phyloP scores from a whole-genome alignment of 2,113 vertebrate species.

The Platichthys flesus region DNA sequence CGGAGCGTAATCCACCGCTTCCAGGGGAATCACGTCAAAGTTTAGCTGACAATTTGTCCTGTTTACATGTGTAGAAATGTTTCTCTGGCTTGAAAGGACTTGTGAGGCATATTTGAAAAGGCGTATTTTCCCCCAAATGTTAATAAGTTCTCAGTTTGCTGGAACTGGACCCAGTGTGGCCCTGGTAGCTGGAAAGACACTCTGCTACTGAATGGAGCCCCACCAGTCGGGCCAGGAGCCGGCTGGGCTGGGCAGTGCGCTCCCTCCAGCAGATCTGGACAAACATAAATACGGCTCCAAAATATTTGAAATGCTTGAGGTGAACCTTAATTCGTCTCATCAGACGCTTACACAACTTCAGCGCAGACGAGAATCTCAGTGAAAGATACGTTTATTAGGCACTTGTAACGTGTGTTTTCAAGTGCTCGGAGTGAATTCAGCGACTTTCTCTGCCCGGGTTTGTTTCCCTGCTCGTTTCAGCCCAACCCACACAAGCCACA shows the following conservation, averaged over 20 bases:
- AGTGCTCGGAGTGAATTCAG: constrained; percentile 43
- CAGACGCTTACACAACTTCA: constrained; percentile 57
- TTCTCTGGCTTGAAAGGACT: constrained; percentile 69
- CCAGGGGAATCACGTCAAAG: constrained; percentile 78
- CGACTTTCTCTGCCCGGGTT: constrained; percentile 46
- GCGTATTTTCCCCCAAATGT: constrained; percentile 68
- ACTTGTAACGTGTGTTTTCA: constrained; percentile 61
- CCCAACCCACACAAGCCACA: constrained; percentile 71
- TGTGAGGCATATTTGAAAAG: constrained; percentile 72
- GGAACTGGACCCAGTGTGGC: constrained; percentile 65
- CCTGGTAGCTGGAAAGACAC: constrained; percentile 72
- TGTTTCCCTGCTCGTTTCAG: constrained; percentile 59
- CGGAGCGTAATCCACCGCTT: constrained; percentile 74
- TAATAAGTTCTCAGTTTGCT: constrained; percentile 75
- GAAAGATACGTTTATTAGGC: constrained; percentile 57
- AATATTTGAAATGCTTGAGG: constrained; percentile 70
- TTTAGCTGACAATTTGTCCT: constrained; percentile 77
- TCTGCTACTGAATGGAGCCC: constrained; percentile 69
- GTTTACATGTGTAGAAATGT: constrained; percentile 77
- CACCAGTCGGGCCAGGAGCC: constrained; percentile 50
- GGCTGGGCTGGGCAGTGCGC: constrained; percentile 57
- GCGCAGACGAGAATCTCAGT: constrained; percentile 40
- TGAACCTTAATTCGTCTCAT: constrained; percentile 65
- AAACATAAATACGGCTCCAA: constrained; percentile 71
- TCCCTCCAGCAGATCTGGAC: constrained; percentile 64